These are phyloP conservation scores for Onychomys arenicola DNA, from an alignment of 2,797 vertebrate genomes.

Conservation along the genomic window DNA sequence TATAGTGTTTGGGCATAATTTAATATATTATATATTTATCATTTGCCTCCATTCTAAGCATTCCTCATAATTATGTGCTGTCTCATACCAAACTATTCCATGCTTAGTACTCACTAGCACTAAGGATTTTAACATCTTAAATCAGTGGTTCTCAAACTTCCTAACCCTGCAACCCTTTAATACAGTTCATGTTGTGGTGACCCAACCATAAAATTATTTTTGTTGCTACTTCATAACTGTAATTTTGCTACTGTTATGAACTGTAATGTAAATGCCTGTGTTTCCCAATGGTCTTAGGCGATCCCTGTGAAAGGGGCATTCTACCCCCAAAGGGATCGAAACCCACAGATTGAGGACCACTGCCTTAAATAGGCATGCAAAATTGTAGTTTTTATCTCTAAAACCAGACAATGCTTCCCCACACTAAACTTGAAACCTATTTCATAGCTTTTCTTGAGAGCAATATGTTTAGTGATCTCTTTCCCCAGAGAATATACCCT, in stretches of 20 bases:
- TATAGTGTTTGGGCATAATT: background rate
- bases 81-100: background rate
- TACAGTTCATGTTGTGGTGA: background rate
- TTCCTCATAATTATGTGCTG: conserved; percentile 26
- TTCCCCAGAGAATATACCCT: background rate
- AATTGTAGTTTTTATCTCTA: conserved; percentile 27
- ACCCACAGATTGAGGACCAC: background rate
- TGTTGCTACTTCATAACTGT: background rate
- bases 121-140: background rate
- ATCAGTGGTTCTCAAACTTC: background rate
- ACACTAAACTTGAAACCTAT: background rate
- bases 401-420: background rate
- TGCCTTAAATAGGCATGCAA: background rate
- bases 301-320: background rate
- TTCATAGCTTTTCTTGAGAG: background rate
- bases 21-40: background rate
- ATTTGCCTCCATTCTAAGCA: conserved; percentile 40
- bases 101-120: background rate
- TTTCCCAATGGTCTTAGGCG: background rate
- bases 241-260: background rate
- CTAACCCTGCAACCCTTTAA: background rate
- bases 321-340: background rate
- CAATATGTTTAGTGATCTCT: background rate
- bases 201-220: background rate
- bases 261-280: background rate